Evolutionary conservation across 2,888 invertebrate genomes (phyloP), one percentile per base, ranked within the genome.

Genomic region (Mylabris sibirica): DNA sequence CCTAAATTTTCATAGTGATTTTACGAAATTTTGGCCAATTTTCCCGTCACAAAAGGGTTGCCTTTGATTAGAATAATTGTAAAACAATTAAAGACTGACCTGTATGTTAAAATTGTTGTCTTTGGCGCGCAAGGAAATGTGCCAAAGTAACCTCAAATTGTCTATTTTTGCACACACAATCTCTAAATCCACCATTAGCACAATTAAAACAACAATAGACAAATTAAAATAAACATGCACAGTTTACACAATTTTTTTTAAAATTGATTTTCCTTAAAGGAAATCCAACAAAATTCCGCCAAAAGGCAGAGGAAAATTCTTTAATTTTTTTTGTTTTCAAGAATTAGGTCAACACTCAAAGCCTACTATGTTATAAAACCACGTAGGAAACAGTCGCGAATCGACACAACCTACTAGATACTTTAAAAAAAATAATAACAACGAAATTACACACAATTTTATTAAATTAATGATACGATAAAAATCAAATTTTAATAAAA

Each of bases 291-390:
- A 30, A 30, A 6, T 30, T 30, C 30, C 30, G 5, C 4, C 30
- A 30, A 30, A 4, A 30, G 8, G 0, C 30, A 30, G 30, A 5
- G 30, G 30, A 30, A 35, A 41, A 41, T 44, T n/a, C 17, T 17
- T 17, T 44, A 6, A n/a, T 44, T 44, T 4, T 44, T 44, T 3
- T 44, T 44, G n/a, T 44, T 44, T 44, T 44, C 1, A 14, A 34
- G 49, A 69, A 69, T 66, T 69, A 69, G 69, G 69, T 69, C 69
- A 69, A 69, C 64, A 69, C 64, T 64, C 69, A 64, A 66, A 66
- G 59, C 61, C 66, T 66, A 61, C 66, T 66, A 57, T 24, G 6
- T 26, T 44, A 14, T 65, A 41, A 35, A 59, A 63, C 65, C 68
- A 64, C 62, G 62, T 62, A 62, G 24, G 63, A 65, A 63, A 65